phyloP scores from a whole-genome alignment of 2,888 invertebrate genomes.

The Ariolimax columbianus region DNA sequence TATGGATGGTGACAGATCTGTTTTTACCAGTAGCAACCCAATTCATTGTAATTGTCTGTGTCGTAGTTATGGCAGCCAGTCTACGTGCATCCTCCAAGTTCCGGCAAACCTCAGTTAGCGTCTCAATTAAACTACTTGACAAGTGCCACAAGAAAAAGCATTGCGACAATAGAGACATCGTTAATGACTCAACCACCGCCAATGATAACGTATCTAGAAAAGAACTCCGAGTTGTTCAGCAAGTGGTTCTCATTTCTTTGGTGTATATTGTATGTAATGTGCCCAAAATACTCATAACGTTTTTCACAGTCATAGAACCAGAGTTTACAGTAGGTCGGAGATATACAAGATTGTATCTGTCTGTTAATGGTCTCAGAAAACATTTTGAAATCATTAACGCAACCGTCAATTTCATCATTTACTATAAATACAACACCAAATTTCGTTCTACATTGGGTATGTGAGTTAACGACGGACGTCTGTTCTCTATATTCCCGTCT shows the following conservation, averaged over 20 bases:
- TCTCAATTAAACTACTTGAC: neutral
- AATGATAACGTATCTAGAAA: neutral
- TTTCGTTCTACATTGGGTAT: neutral
- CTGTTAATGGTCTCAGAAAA: neutral
- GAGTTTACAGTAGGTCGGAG: neutral
- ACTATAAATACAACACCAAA: neutral
- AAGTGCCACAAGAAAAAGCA: neutral
- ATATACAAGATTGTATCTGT: neutral
- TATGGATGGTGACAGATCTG: neutral
- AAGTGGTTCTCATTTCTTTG: neutral
- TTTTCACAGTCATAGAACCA: neutral
- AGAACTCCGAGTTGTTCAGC: neutral
- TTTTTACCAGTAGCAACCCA: slow-evolving; percentile 2
- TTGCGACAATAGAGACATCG: neutral
- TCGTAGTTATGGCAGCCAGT: slow-evolving; percentile 10
- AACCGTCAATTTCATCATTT: neutral
- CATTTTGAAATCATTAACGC: neutral
- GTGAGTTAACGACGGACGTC: too few relatives aligned
- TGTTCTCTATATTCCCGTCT: too few relatives aligned
- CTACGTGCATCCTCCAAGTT: neutral
- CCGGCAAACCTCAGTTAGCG: neutral
- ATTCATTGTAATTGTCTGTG: slow-evolving; percentile 11
- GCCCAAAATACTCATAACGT: neutral
- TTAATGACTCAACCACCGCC: neutral
- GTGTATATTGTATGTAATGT: neutral